Conservation (phyloP, 2,888 invertebrate species). For the Conomelus anceps region DNA sequence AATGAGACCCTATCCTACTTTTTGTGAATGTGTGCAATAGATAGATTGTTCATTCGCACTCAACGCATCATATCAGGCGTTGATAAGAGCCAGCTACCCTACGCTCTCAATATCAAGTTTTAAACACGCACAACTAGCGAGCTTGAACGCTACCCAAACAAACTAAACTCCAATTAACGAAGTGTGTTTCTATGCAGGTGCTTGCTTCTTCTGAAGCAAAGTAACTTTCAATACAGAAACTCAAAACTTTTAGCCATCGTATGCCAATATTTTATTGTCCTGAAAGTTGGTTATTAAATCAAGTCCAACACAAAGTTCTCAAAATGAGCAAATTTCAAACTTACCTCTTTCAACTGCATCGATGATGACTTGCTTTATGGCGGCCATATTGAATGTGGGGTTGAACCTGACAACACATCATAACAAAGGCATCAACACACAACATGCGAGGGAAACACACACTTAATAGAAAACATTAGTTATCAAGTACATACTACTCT, state of each 20-base stretch:
- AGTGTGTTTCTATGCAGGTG: neutral
- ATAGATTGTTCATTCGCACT: no score
- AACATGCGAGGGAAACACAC: slow-evolving; percentile 1
- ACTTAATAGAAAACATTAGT: neutral
- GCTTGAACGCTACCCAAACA: neutral
- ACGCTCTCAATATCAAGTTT: neutral
- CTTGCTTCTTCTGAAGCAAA: no score
- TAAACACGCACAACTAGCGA: neutral
- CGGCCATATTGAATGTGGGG: slow-evolving; percentile 88
- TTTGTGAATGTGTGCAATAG: no score
- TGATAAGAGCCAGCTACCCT: neutral
- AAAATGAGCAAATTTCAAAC: slow-evolving; percentile 42
- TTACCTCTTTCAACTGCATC: slow-evolving; percentile 90
- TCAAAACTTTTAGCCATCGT: neutral
- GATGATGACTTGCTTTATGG: slow-evolving; percentile 89
- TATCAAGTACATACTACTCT: neutral
- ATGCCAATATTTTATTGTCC: neutral
- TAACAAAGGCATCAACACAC: neutral
- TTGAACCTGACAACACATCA: slow-evolving; percentile 65
- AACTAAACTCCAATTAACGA: neutral
- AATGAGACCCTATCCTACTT: no score
- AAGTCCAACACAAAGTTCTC: neutral
- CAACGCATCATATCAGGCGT: neutral
- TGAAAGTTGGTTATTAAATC: neutral
- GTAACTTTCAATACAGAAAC: neutral